phyloP scores from a whole-genome alignment of 2,888 invertebrate genomes.

The Nymphalis c-album region DNA sequence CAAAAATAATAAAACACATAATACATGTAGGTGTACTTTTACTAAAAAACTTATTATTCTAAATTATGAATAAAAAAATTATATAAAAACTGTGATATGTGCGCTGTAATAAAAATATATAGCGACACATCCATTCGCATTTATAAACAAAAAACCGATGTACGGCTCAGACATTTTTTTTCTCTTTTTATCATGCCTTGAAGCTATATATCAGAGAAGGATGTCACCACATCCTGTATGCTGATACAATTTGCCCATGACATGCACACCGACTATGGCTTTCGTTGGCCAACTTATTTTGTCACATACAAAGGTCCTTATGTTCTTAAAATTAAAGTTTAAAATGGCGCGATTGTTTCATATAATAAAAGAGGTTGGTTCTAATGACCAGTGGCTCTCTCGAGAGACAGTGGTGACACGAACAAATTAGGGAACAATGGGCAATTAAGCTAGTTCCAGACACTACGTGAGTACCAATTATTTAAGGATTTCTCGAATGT shows the following conservation, averaged over 20 bases:
- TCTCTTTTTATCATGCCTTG: conserved; percentile 1
- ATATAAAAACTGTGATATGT: conserved; percentile 6
- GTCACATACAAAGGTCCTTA: neutral
- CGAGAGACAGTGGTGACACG: conserved; percentile 49
- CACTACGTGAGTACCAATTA: conserved; percentile 45
- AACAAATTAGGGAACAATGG: conserved; percentile 59
- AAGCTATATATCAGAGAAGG: conserved; percentile 15
- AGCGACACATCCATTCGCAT: conserved; percentile 4
- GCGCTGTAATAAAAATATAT: conserved; percentile 15
- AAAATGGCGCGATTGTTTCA: neutral
- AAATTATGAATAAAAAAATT: neutral
- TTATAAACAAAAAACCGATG: conserved; percentile 10
- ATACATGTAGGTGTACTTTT: no score
- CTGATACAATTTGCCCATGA: conserved; percentile 29
- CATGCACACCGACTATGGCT: conserved; percentile 26
- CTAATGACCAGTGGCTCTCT: conserved; percentile 52
- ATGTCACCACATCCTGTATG: conserved; percentile 24
- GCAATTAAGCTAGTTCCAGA: conserved; percentile 48
- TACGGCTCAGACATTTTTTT: conserved; percentile 2
- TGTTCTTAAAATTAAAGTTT: neutral
- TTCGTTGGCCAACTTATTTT: conserved; percentile 4
- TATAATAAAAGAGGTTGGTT: conserved; percentile 10
- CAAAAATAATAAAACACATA: no score
- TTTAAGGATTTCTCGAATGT: conserved; percentile 42
- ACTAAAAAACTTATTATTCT: neutral